Evolutionary conservation across 1,140 invertebrate genomes (phyloP).

Genomic region (Drosophila ironensis): DNA sequence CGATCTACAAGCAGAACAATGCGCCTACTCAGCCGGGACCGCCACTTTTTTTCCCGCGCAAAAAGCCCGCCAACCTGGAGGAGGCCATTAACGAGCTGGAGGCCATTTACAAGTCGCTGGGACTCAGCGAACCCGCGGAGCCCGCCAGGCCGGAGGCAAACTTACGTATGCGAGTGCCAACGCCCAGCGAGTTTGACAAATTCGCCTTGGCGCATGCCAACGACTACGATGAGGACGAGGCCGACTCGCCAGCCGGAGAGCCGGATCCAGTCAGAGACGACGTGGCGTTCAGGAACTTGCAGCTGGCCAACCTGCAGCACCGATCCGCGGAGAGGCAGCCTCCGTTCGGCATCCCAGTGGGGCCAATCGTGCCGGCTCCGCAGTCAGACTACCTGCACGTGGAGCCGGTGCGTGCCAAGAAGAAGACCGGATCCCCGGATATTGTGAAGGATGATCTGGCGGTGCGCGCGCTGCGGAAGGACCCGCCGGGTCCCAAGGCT

Average conservation of each 20-base stretch:
- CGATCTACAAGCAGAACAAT: conserved; percentile 58
- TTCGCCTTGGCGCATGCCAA: conserved; percentile 72
- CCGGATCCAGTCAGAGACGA: conserved; percentile 93
- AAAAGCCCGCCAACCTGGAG: conserved; percentile 89
- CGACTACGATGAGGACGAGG: conserved; percentile 82
- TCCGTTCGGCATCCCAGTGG: conserved; percentile 93
- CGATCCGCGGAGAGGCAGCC: conserved; percentile 91
- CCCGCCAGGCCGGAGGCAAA: conserved; percentile 86
- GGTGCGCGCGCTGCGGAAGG: conserved; percentile 91
- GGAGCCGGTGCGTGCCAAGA: conserved; percentile 66
- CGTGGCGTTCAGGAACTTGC: conserved; percentile 90
- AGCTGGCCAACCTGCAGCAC: conserved; percentile 88
- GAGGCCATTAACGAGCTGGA: conserved; percentile 94
- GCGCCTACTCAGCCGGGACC: conserved; percentile 24
- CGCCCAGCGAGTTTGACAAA: conserved; percentile 76
- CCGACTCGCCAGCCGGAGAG: conserved; percentile 84
- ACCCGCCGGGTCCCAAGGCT: conserved; percentile 82
- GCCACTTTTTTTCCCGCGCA: conserved; percentile 69
- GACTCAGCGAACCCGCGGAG: conserved; percentile 89
- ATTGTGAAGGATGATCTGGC: conserved; percentile 93
- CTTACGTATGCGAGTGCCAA: conserved; percentile 83
- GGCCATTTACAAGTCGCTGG: conserved; percentile 92
- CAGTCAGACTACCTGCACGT: conserved; percentile 92
- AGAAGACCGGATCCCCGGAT: conserved; percentile 86
- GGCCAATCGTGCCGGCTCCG: conserved; percentile 87